Evolutionary conservation across 2,888 invertebrate species (phyloP).

Genomic region (Gymnoscelis rufifasciata): DNA sequence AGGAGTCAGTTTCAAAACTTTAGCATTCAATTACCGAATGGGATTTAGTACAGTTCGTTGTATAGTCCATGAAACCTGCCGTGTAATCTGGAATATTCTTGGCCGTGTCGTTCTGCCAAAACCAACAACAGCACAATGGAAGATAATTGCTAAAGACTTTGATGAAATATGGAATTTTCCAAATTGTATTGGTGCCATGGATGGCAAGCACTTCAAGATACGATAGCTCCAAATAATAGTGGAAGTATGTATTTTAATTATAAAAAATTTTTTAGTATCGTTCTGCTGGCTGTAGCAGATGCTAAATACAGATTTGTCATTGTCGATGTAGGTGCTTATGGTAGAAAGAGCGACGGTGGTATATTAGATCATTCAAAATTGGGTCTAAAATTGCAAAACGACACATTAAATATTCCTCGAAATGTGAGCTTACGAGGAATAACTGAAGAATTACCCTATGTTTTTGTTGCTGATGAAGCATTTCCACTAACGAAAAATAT

Average conservation of each 20-base stretch:
- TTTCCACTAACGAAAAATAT: not conserved
- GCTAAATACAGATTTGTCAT: conserved; percentile 29
- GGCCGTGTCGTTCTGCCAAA: conserved; percentile 11
- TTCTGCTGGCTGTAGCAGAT: conserved; percentile 29
- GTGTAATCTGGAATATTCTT: conserved; percentile 32
- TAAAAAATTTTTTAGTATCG: conserved; percentile 28
- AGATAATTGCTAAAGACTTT: conserved; percentile 13
- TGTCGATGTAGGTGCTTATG: conserved; percentile 28
- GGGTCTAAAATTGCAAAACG: no score
- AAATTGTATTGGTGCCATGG: conserved; percentile 7
- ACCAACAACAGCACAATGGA: conserved; percentile 12
- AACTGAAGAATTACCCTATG: not conserved
- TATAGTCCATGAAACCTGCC: conserved; percentile 36
- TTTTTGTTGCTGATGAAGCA: not conserved
- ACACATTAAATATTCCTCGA: not conserved
- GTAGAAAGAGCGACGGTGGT: conserved; percentile 30
- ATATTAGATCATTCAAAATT: no score
- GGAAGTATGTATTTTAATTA: conserved; percentile 28
- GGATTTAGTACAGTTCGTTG: conserved; percentile 30
- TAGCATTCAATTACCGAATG: conserved; percentile 34
- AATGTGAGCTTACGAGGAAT: not conserved
- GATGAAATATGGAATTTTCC: conserved; percentile 16
- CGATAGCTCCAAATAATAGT: conserved; percentile 23
- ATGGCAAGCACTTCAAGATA: conserved; percentile 5
- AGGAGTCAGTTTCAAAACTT: conserved; percentile 31